Conservation (phyloP, 2,888 invertebrate species). For the Xylota sylvarum region DNA sequence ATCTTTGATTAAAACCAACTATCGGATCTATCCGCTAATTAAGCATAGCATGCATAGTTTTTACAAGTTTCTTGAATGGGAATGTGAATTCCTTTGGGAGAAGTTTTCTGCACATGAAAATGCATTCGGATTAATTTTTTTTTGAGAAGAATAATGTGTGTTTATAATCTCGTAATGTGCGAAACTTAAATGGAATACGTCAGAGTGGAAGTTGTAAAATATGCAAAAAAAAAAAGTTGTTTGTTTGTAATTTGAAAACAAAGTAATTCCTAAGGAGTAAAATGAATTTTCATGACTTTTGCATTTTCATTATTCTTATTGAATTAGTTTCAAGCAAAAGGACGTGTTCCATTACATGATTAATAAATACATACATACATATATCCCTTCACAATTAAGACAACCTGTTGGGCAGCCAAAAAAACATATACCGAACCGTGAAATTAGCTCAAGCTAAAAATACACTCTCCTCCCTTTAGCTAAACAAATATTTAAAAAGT, state of each 20-base stretch:
- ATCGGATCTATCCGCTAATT: neutral
- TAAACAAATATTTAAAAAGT: neutral
- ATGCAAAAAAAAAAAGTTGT: neutral
- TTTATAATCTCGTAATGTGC: neutral
- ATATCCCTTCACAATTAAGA: neutral
- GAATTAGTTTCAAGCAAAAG: too few species aligned
- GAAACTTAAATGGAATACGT: neutral
- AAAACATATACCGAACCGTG: neutral
- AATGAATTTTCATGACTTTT: too few species aligned
- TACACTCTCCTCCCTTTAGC: neutral
- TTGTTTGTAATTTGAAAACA: neutral
- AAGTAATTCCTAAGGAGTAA: too few species aligned
- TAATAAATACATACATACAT: too few species aligned
- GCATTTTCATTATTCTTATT: too few species aligned
- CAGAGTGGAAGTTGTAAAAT: neutral
- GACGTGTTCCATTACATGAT: too few species aligned
- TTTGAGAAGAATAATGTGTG: neutral
- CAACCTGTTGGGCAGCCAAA: constrained; percentile 17
- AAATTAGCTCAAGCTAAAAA: neutral
- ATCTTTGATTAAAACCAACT: constrained; percentile 23
- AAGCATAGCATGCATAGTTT: neutral
- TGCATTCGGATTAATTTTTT: neutral
- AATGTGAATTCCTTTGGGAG: neutral
- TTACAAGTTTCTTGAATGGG: neutral
- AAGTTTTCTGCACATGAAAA: constrained; percentile 10